These are phyloP conservation scores for Marasmarcha lunaedactyla DNA, from an alignment of 2,888 invertebrate species.

Conservation along the genomic window DNA sequence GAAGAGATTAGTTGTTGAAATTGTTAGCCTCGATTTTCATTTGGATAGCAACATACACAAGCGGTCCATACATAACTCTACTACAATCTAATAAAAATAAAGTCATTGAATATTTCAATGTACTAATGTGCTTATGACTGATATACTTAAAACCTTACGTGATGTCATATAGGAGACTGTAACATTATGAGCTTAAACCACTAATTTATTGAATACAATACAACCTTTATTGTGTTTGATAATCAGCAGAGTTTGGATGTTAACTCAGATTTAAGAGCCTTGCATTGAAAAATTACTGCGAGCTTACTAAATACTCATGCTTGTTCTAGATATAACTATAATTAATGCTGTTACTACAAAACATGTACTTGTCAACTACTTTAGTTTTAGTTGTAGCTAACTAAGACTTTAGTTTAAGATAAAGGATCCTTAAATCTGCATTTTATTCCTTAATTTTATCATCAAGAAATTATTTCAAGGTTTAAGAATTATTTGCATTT, in stretches of 20 bases:
- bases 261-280: constrained; percentile 47
- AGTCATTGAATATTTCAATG: background rate
- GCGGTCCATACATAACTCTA: constrained; percentile 14
- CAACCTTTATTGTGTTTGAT: constrained; percentile 23
- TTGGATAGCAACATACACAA: constrained; percentile 30
- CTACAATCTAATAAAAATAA: constrained; percentile 6
- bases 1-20: constrained; percentile 34
- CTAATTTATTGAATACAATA: constrained; percentile 21
- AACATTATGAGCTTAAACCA: constrained; percentile 4
- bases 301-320: no score
- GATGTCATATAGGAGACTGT: no score
- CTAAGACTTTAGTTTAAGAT: no score
- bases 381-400: no score
- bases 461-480: no score
- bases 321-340: no score
- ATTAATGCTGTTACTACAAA: no score
- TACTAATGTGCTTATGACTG: background rate
- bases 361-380: no score
- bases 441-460: no score
- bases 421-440: no score
- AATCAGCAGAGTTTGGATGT: constrained; percentile 19
- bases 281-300: no score
- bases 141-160: background rate
- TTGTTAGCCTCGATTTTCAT: constrained; percentile 53
- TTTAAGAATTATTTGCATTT: no score